Evolutionary conservation across 2,888 invertebrate genomes (phyloP).

Genomic region (Arge pagana): DNA sequence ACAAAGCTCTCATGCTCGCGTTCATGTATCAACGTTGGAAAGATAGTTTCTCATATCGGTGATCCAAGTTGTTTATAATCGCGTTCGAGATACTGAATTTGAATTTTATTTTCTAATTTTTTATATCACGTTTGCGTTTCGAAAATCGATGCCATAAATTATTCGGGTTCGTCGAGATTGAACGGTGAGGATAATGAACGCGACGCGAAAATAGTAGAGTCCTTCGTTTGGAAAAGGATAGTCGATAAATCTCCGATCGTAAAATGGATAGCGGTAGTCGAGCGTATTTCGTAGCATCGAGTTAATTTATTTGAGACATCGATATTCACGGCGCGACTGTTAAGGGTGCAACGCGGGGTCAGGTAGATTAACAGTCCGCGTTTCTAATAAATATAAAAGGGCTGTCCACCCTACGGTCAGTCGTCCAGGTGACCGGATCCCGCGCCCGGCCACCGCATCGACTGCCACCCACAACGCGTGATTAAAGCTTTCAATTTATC

Average conservation of each 20-base stretch:
- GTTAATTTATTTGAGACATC: slow-evolving; percentile 37
- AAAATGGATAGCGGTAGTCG: background rate
- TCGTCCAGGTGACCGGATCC: slow-evolving; percentile 15
- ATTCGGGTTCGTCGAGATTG: too few species aligned
- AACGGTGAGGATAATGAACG: background rate
- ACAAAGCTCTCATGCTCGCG: too few species aligned
- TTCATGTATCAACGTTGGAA: too few species aligned
- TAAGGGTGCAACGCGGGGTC: slow-evolving; percentile 24
- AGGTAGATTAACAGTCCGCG: slow-evolving; percentile 41
- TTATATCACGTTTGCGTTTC: too few species aligned
- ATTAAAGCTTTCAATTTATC: slow-evolving; percentile 44
- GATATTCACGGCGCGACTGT: slow-evolving; percentile 18
- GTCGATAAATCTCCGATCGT: background rate
- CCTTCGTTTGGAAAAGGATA: background rate
- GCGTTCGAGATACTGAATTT: too few species aligned
- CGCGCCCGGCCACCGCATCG: too few species aligned
- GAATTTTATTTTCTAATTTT: too few species aligned
- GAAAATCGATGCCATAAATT: too few species aligned
- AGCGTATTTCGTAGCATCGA: too few species aligned
- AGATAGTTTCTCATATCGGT: too few species aligned
- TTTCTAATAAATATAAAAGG: slow-evolving; percentile 45
- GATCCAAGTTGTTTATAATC: too few species aligned
- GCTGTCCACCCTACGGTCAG: slow-evolving; percentile 15
- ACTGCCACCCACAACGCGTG: slow-evolving; percentile 37
- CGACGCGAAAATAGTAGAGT: background rate